Evolutionary conservation across 2,797 vertebrate species (phyloP), one percentile per base, ranked within the genome.

Genomic region (Microhierax caerulescens): DNA sequence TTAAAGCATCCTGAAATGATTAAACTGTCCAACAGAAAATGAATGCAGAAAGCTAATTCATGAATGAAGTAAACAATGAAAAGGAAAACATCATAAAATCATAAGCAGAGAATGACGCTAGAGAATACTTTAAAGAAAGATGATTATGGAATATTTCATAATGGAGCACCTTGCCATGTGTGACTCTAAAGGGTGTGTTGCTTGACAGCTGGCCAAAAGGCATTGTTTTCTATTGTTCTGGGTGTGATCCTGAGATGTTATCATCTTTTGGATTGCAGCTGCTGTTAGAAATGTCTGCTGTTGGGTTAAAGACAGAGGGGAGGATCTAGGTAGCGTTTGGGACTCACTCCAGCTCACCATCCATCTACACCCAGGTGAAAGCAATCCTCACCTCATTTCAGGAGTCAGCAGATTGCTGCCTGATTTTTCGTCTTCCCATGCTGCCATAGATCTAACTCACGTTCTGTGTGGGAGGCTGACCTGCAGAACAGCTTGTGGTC

Each of bases 141-240:
- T 32, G 51, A 51, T 90, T 89, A 61, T 82, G 72, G 61, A 86
- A 83, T 70, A 72, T 93, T 87, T 97, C 86, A 82, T 95, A 94
- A 95, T 81, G 70, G 76, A 95, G 82, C 88, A 93, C 73, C 68
- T 88, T 88, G 86, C 93, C 94, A 96, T 95, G 56, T 81, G 82
- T 94, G 92, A 95, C 84, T 83, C 67, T 50, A 84, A 86, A 90
- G 94, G 95, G 95, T 51, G 93, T 85, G 93, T 64, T 76, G 59
- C 0, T 0, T 85, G 81, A 84, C 88, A 50, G 82, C 59, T 20
- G 8, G 53, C 90, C 88, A 83, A 69, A 92, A 51, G 13, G 70
- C 80, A 36, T 72, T 70, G 53, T 94, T 93, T 93, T 91, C 90
- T 79, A 7, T 93, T 84, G 65, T 90, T 76, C 60, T 83, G 92